Conservation (phyloP, 2,113 vertebrate species). For the Pterocles gutturalis region DNA sequence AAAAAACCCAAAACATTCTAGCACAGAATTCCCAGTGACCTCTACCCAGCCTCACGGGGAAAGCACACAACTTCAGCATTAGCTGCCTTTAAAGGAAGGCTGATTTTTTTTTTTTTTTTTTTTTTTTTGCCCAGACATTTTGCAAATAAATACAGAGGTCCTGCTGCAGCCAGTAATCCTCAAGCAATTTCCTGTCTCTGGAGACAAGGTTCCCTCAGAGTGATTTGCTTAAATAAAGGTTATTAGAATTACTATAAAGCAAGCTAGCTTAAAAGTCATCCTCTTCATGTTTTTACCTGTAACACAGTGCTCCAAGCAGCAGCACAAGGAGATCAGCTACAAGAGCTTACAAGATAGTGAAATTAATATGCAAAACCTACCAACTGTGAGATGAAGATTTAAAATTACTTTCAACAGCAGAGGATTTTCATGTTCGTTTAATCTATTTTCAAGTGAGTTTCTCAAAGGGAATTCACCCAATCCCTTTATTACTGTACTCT, state of each 20-base stretch:
- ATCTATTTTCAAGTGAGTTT: neutral
- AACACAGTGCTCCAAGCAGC: neutral
- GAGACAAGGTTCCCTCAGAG: neutral
- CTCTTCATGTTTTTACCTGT: neutral
- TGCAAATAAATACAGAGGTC: conserved; percentile 9
- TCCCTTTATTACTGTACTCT: neutral
- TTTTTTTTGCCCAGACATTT: neutral
- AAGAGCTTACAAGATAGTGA: neutral
- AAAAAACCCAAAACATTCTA: neutral
- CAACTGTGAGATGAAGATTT: neutral
- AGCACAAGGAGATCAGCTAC: neutral
- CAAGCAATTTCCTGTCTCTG: conserved; percentile 37
- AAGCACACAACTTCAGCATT: neutral
- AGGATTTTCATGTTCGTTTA: neutral
- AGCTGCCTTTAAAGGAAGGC: conserved; percentile 23
- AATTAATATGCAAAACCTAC: neutral
- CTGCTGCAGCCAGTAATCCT: conserved; percentile 10
- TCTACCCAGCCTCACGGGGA: neutral
- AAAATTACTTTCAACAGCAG: neutral
- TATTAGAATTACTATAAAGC: neutral
- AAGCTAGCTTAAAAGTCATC: neutral
- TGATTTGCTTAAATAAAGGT: conserved; percentile 13
- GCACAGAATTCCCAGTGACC: neutral
- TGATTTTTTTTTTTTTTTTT: neutral
- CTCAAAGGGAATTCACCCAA: neutral